Conservation (phyloP, 2,113 vertebrate species). For the Arenaria interpres region DNA sequence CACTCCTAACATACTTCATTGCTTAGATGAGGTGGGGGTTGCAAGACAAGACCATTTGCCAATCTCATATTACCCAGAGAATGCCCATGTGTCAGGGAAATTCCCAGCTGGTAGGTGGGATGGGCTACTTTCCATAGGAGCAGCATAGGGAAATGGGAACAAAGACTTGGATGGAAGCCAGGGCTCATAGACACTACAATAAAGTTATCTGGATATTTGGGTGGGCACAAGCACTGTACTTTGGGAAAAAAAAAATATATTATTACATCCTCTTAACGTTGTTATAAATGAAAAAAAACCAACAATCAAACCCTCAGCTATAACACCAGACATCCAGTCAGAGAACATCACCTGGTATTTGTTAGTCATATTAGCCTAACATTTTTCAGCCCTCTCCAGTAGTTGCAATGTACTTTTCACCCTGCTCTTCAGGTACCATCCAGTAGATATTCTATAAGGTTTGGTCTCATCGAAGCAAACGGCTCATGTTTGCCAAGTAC, state of each 20-base stretch:
- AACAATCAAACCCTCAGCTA: not conserved
- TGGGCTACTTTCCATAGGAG: conserved; percentile 6
- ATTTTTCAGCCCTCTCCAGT: not conserved
- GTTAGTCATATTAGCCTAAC: not conserved
- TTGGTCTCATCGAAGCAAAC: not conserved
- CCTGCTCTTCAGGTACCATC: not conserved
- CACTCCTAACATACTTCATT: not conserved
- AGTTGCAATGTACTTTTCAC: not conserved
- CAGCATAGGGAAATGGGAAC: not conserved
- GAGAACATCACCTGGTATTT: not conserved
- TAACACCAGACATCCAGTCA: not conserved
- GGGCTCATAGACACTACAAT: not conserved
- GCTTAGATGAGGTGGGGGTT: not conserved
- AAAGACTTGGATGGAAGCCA: not conserved
- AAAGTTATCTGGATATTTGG: not conserved
- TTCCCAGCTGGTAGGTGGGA: conserved; percentile 47
- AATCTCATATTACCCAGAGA: conserved; percentile 9
- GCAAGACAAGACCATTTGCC: not conserved
- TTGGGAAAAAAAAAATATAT: not conserved
- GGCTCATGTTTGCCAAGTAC: conserved; percentile 31
- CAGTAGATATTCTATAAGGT: not conserved
- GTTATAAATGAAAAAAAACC: not conserved
- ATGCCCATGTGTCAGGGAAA: conserved; percentile 42
- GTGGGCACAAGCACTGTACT: not conserved
- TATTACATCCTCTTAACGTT: not conserved